Conservation (phyloP, 1,140 invertebrate genomes). For the Goniozus legneri region DNA sequence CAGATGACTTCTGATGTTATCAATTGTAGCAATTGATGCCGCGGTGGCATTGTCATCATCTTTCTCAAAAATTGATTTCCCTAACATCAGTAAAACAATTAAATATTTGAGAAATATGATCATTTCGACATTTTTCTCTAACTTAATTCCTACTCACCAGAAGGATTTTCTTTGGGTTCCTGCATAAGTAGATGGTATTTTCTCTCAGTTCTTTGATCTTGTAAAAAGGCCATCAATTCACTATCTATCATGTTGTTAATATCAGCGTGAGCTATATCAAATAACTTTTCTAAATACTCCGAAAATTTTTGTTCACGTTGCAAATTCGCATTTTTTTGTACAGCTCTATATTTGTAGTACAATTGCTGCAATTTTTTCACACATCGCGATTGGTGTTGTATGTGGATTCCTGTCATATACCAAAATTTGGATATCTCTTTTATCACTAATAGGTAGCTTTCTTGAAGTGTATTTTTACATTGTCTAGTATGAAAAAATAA, state of each 20-base stretch:
- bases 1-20: too few species aligned
- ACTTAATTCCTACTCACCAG: background rate
- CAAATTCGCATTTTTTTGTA: slow-evolving; percentile 16
- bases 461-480: too few species aligned
- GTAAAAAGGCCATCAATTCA: background rate
- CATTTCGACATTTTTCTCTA: background rate
- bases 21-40: too few species aligned
- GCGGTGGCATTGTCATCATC: slow-evolving; percentile 1
- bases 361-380: slow-evolving; percentile 16
- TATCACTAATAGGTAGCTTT: too few species aligned
- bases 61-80: slow-evolving; percentile 1
- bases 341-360: slow-evolving; percentile 11
- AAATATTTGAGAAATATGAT: background rate
- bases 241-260: background rate
- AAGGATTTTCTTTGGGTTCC: slow-evolving; percentile 1
- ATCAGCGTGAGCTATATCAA: slow-evolving; percentile 11
- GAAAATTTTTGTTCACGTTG: slow-evolving; percentile 7
- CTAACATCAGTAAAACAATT: slow-evolving; percentile 6
- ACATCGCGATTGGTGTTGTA: too few species aligned
- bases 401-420: too few species aligned
- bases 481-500: too few species aligned
- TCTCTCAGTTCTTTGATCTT: background rate
- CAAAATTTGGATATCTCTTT: too few species aligned
- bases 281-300: slow-evolving; percentile 1
- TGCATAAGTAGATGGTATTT: slow-evolving; percentile 6